phyloP scores from a whole-genome alignment of 2,113 vertebrate species.

The Lanius collurio region DNA sequence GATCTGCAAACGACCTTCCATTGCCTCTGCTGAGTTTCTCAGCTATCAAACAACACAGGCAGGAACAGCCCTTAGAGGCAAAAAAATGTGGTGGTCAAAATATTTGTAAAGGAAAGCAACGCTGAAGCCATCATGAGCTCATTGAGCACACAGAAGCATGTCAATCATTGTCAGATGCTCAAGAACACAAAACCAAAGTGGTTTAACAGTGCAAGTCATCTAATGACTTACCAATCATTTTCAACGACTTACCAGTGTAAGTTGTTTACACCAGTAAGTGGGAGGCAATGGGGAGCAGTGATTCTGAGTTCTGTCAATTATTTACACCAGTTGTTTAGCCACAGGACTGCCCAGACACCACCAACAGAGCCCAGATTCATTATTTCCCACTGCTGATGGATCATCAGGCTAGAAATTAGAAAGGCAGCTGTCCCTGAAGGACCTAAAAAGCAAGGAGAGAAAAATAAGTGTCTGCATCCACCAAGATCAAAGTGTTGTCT shows the following conservation, averaged over 20 bases:
- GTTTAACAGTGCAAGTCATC: not conserved
- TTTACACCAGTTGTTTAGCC: not conserved
- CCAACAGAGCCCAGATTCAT: not conserved
- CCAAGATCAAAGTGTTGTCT: not conserved
- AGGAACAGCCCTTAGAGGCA: not conserved
- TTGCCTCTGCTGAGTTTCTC: not conserved
- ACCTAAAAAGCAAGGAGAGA: not conserved
- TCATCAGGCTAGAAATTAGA: not conserved
- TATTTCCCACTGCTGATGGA: not conserved
- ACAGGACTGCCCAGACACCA: not conserved
- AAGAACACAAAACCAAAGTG: not conserved
- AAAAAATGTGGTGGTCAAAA: not conserved
- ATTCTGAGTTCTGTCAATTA: not conserved
- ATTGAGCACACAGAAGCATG: not conserved
- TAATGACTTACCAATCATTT: not conserved
- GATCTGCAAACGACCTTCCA: not conserved
- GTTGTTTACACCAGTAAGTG: not conserved
- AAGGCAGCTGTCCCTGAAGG: not conserved
- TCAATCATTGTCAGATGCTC: not conserved
- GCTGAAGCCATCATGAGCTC: not conserved
- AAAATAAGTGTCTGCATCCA: not conserved
- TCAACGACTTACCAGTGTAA: not conserved
- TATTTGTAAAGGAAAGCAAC: not conserved
- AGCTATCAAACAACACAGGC: not conserved
- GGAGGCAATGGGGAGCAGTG: not conserved